These are phyloP conservation scores for Artibeus lituratus DNA, from an alignment of 2,797 vertebrate genomes.

Conservation along the genomic window DNA sequence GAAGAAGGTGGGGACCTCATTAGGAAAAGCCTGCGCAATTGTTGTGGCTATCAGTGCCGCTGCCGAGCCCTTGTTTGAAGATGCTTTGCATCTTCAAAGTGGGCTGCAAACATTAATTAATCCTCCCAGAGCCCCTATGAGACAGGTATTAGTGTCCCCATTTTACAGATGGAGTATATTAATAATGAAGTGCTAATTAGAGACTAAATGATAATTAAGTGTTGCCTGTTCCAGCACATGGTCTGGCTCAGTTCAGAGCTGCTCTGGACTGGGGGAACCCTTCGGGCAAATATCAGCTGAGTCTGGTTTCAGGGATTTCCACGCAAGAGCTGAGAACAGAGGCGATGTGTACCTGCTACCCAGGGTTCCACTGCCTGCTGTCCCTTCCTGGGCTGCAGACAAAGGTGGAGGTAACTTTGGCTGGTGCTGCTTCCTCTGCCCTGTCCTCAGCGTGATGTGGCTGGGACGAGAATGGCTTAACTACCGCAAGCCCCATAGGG, in stretches of 20 bases:
- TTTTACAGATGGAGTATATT: conserved; percentile 74
- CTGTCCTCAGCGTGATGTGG: background rate
- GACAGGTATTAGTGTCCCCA: conserved; percentile 65
- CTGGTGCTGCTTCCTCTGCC: background rate
- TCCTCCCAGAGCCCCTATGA: conserved; percentile 45
- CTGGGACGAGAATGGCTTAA: background rate
- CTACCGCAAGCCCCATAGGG: too few species aligned
- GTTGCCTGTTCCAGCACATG: conserved; percentile 46
- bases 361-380: background rate
- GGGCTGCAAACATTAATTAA: conserved; percentile 62
- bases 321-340: background rate
- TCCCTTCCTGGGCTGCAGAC: background rate
- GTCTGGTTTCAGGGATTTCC: conserved; percentile 18
- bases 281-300: conserved; percentile 21
- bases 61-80: background rate
- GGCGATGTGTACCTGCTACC: background rate
- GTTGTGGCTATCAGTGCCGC: background rate
- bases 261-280: background rate
- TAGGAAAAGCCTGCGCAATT: conserved; percentile 6
- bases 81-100: conserved; percentile 51
- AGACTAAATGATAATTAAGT: conserved; percentile 71
- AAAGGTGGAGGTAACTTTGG: background rate
- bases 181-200: conserved; percentile 74
- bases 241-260: conserved; percentile 45
- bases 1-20: conserved; percentile 24